phyloP scores from a whole-genome alignment of 1,140 invertebrate genomes.

The Adelges cooleyi region DNA sequence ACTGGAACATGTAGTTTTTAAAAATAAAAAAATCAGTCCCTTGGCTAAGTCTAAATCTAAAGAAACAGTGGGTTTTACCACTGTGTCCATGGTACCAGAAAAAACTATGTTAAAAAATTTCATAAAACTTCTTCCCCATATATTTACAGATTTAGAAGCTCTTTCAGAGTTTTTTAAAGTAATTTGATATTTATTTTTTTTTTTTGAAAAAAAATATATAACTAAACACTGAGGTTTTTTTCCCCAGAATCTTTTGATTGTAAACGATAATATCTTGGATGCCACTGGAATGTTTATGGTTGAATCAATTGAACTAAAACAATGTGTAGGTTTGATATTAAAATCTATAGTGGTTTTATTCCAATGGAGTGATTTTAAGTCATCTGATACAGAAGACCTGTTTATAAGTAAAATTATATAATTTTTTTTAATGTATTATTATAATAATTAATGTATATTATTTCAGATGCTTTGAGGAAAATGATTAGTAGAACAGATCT shows the following conservation, averaged over 20 bases:
- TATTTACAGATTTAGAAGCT: conserved; percentile 35
- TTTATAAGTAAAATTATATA: background rate
- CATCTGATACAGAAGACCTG: conserved; percentile 6
- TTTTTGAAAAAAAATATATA: background rate
- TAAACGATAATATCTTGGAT: conserved; percentile 22
- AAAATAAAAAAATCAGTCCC: conserved; percentile 3
- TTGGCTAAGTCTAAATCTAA: conserved; percentile 5
- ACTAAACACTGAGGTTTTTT: background rate
- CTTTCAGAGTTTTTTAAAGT: conserved; percentile 36
- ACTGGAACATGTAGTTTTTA: conserved; percentile 36
- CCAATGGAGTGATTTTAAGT: conserved; percentile 19
- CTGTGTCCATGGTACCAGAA: conserved; percentile 29
- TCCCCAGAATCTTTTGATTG: conserved; percentile 14
- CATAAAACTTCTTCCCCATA: conserved; percentile 32
- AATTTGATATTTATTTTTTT: too few relatives aligned
- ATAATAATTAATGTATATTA: background rate
- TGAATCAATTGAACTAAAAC: background rate
- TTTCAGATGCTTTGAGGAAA: conserved; percentile 31
- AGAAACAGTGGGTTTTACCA: conserved; percentile 16
- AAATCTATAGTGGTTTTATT: conserved; percentile 17
- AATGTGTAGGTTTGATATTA: conserved; percentile 15
- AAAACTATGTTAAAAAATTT: conserved; percentile 32
- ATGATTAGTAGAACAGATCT: conserved; percentile 26
- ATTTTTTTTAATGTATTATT: too few relatives aligned
- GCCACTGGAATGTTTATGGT: conserved; percentile 20